These are phyloP conservation scores for Dromas ardeola DNA, from an alignment of 2,113 vertebrate genomes.

Conservation along the genomic window DNA sequence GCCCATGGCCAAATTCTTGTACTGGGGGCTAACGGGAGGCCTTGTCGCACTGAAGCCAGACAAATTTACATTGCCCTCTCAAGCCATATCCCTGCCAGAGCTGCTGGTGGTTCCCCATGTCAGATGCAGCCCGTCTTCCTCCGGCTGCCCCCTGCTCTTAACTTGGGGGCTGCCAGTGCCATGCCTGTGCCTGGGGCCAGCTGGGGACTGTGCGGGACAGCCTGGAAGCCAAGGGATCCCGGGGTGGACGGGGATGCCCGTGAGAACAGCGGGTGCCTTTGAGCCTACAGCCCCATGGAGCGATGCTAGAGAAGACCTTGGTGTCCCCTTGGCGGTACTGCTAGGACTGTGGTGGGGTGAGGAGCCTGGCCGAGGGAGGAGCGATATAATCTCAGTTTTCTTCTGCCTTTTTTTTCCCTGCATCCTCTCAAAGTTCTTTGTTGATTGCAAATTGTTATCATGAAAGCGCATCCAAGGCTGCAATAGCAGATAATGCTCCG, in stretches of 20 bases:
- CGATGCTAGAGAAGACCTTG: not conserved
- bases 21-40: not conserved
- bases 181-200: rapidly evolving
- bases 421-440: constrained; percentile 6
- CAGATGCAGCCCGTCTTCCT: no score
- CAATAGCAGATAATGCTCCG: not conserved
- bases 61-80: not conserved
- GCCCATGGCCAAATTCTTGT: not conserved
- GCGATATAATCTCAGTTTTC: not conserved
- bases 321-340: not conserved
- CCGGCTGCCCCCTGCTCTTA: not conserved
- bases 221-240: not conserved
- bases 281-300: not conserved
- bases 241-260: rapidly evolving
- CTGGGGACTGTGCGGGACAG: rapidly evolving
- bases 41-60: not conserved
- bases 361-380: not conserved
- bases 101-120: not conserved
- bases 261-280: not conserved
- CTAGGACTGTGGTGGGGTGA: not conserved
- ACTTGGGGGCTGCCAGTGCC: not conserved
- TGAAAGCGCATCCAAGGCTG: not conserved
- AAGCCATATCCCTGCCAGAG: not conserved
- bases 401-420: not conserved
- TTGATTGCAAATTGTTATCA: constrained; percentile 28